Base-by-base conservation (phyloP, 2,888 invertebrate species). In the Tortrix viridana region DNA sequence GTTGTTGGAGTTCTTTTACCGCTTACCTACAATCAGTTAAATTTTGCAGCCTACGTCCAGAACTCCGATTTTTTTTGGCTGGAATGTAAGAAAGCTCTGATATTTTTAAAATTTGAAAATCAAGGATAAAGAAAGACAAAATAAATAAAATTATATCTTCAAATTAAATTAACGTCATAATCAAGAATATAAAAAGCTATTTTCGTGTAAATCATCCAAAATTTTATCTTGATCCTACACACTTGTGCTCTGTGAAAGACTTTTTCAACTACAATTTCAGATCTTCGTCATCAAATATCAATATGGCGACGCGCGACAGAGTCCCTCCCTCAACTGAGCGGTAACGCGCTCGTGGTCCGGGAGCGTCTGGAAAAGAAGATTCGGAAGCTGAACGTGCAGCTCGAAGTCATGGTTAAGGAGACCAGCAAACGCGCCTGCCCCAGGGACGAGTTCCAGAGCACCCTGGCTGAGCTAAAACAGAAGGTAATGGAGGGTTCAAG, bases 271-370 rank as follows among this genome's bases (percentile, higher is more conserved):
- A 12, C 5, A 4, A n/a, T 74, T 69, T 59, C 89, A 94, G 97
- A 97, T 74, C 80, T 97, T 50, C 93, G 95, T 19, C 94, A 96
- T 53, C 97, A 97, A 84, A 96, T 97, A 32, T 94, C 94, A 47
- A 95, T 97, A 65, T 97, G 97, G 97, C 94, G 95, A 75, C 93
- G 94, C 66, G 95, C 95, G 0, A 95, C 94, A 0, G 95, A 95
- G 6, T 95, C 96, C 0, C 87, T 97, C 14, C 95, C 96, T 0
- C 95, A 95, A 32, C 95, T 96, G 71, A 96, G 96, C 60, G 94
- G 95, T 77, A 96, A 97, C 72, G 97, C 96, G 65, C 95, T 95
- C 66, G 80, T 95, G 14, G 96, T 97, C 1, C 93, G 95, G 55
- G 94, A 94, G 56, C 94, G 96, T 0, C 85, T 97, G 32, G 85